Evolutionary conservation across 2,797 vertebrate genomes (phyloP).

Genomic region (Amphiprion clarkii): DNA sequence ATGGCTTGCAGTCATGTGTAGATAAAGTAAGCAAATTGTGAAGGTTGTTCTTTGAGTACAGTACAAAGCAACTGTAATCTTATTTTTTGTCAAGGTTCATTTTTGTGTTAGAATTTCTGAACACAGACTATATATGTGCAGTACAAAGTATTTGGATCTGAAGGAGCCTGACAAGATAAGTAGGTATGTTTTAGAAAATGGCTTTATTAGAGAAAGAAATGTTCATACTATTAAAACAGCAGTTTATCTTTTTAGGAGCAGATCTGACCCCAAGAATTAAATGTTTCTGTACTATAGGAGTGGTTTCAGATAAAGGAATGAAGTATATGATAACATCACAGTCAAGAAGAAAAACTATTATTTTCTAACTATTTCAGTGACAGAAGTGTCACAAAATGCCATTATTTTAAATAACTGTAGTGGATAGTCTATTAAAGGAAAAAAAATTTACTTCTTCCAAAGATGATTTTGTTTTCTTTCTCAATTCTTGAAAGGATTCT

Average conservation of each 20-base stretch:
- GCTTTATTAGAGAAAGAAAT: background rate
- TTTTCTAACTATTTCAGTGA: background rate
- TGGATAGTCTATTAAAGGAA: too few relatives aligned
- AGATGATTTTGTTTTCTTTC: too few relatives aligned
- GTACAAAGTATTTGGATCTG: background rate
- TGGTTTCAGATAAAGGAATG: background rate
- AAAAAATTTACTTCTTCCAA: too few relatives aligned
- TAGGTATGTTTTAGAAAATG: too few relatives aligned
- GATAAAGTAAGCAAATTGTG: background rate
- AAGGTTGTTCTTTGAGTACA: background rate
- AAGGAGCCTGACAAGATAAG: background rate
- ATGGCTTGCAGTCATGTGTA: background rate
- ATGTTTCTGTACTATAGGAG: background rate
- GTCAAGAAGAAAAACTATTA: background rate
- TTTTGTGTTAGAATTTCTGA: conserved; percentile 1
- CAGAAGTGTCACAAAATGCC: background rate
- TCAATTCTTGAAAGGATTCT: too few relatives aligned
- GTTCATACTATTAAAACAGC: background rate
- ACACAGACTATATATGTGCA: background rate
- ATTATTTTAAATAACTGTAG: too few relatives aligned
- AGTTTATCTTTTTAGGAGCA: background rate
- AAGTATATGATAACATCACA: background rate
- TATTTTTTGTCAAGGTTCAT: background rate
- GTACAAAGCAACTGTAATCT: background rate
- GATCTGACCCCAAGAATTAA: background rate